These are phyloP conservation scores for Cetoscarus ocellatus DNA, from an alignment of 2,797 vertebrate genomes.

Conservation along the genomic window DNA sequence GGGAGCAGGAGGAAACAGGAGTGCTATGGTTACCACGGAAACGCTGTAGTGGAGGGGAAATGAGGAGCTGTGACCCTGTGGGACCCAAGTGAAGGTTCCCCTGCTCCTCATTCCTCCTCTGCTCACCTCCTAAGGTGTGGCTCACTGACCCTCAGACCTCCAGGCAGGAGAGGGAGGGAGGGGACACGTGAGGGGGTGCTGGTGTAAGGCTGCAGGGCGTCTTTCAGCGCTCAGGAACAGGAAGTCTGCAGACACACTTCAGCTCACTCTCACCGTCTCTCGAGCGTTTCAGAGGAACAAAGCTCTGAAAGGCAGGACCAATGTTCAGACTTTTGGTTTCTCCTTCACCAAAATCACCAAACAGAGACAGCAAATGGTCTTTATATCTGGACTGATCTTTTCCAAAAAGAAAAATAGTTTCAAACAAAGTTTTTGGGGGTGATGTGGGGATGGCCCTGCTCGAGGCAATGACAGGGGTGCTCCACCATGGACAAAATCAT, in stretches of 20 bases:
- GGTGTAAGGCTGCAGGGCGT: constrained; percentile 31
- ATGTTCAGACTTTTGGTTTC: too few relatives aligned
- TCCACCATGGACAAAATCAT: too few relatives aligned
- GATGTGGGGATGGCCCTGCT: too few relatives aligned
- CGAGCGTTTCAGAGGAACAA: too few relatives aligned
- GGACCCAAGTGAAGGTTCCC: background rate
- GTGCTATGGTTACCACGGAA: constrained; percentile 63
- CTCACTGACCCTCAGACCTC: constrained; percentile 48
- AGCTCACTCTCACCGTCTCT: constrained; percentile 2
- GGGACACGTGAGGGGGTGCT: constrained; percentile 33
- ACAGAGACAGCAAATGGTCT: too few relatives aligned
- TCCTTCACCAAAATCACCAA: too few relatives aligned
- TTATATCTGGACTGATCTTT: too few relatives aligned
- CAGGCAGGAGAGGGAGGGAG: constrained; percentile 2
- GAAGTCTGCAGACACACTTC: background rate
- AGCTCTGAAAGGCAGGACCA: too few relatives aligned
- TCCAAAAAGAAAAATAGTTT: too few relatives aligned
- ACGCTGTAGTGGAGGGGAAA: constrained; percentile 40
- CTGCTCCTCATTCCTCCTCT: constrained; percentile 37
- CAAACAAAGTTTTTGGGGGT: too few relatives aligned
- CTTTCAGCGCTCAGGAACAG: constrained; percentile 26
- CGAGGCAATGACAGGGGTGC: too few relatives aligned
- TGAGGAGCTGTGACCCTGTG: constrained; percentile 17
- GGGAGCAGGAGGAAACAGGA: constrained; percentile 66
- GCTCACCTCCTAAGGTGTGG: constrained; percentile 26